Percentiles rank a stretch among this genome's conserved stretches.
These are phyloP conservation scores for Dicerorhinus sumatrensis DNA, from an alignment of 2,113 vertebrate genomes.

Conservation along the genomic window DNA sequence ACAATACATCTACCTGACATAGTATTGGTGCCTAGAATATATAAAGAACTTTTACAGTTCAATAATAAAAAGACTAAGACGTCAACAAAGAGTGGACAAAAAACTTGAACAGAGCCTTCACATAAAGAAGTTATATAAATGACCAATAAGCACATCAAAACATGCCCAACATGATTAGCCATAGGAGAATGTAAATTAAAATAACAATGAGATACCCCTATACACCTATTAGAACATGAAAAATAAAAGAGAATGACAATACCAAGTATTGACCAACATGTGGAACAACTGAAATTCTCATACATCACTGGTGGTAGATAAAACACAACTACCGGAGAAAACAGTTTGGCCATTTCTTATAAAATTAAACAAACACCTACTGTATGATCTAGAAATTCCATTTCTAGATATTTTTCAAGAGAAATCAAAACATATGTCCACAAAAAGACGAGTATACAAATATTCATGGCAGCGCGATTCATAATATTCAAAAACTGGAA, in stretches of 20 bases:
- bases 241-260: background rate
- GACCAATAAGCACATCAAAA: background rate
- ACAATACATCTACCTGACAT: background rate
- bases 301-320: background rate
- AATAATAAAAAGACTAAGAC: background rate
- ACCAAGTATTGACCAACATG: background rate
- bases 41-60: background rate
- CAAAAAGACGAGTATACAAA: background rate
- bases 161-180: background rate
- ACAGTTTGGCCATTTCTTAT: background rate
- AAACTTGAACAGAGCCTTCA: background rate
- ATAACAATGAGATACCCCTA: background rate
- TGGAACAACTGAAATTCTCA: background rate
- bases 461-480: background rate
- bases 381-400: background rate
- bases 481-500: background rate
- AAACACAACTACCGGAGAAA: background rate
- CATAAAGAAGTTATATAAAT: too few species aligned
- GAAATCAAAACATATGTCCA: background rate
- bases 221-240: background rate
- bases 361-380: background rate
- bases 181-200: too few species aligned
- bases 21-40: background rate
- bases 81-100: background rate
- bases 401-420: background rate